Base-by-base conservation (phyloP, 2,797 vertebrate genomes). In the Scarus forsteni region DNA sequence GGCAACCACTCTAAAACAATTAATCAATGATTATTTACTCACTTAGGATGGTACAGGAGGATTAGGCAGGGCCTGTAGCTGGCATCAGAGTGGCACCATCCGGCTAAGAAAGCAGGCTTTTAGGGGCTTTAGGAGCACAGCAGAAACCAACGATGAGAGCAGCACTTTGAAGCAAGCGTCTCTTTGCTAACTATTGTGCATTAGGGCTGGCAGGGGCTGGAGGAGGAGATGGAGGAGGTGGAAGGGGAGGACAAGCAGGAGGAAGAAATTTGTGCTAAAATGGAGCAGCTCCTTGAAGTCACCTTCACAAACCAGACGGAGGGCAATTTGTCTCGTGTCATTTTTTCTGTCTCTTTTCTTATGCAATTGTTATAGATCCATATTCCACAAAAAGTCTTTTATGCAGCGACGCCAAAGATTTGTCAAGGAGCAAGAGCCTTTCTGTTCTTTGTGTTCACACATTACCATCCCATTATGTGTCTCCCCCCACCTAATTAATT, bases 131-230 rank as follows among this genome's bases (percentile, higher is more conserved):
- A 66, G 70, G 73, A 87, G 75, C 75, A 64, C 71, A 86, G 85
- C 80, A 66, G 78, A 83, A 83, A 73, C 59, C 61, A 56, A 71
- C 55, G 39, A 64, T 87, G 73, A 83, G 83, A 85, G 83, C 90
- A 89, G 86, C 91, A 90, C 88, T 93, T 86, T 88, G 88, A 92
- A 89, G 83, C 91, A 90, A 92, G 90, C 83, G 85, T 92, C 91
- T 92, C 88, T 91, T 92, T 83, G 77, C 77, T 83, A 83, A 85
- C 70, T 81, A 80, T 77, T 83, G 73, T 73, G 77, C 70, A 66
- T 79, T 69, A 81, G 80, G 27, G 80, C 73, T 36, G 38, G 72
- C 79, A 73, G 66, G 70, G 82, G 69, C 75, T 71, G 63, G 79
- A 77, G 76, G 67, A 68, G 73, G 75, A 59, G 60, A 75, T 77